phyloP scores from a whole-genome alignment of 1,140 invertebrate genomes.

The Phocides pigmalion region DNA sequence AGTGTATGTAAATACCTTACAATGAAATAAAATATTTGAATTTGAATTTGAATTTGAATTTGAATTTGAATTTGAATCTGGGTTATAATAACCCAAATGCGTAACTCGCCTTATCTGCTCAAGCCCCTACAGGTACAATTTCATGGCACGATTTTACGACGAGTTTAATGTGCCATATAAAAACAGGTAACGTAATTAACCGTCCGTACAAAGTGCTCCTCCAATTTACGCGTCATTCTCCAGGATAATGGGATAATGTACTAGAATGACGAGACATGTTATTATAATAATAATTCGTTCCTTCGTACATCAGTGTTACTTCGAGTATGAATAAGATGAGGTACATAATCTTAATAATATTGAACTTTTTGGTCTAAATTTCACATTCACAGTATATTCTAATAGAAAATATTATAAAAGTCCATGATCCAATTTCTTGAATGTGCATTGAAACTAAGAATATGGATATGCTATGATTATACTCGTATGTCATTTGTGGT shows the following conservation, averaged over 20 bases:
- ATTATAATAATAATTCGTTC: constrained; percentile 72
- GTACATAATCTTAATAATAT: neutral
- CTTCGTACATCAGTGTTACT: constrained; percentile 46
- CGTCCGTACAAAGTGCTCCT: constrained; percentile 24
- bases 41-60: no score
- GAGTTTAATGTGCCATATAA: constrained; percentile 34
- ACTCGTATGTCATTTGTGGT: no score
- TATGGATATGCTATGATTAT: no score
- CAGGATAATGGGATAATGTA: constrained; percentile 35
- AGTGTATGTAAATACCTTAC: no score
- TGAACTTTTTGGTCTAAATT: no score
- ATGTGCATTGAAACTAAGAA: no score
- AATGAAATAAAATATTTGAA: no score
- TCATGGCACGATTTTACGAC: constrained; percentile 32
- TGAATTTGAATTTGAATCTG: neutral
- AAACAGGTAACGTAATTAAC: constrained; percentile 34
- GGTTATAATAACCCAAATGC: neutral
- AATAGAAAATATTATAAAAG: no score
- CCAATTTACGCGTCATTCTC: constrained; percentile 29
- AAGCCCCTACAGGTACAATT: constrained; percentile 9
- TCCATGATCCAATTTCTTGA: no score
- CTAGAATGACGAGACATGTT: constrained; percentile 40
- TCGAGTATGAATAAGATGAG: constrained; percentile 32
- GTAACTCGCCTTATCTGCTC: constrained; percentile 2
- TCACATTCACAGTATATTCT: no score